Evolutionary conservation across 2,888 invertebrate species (phyloP), one percentile per base, ranked within the genome.

Genomic region (Caenorhabditis sp.): DNA sequence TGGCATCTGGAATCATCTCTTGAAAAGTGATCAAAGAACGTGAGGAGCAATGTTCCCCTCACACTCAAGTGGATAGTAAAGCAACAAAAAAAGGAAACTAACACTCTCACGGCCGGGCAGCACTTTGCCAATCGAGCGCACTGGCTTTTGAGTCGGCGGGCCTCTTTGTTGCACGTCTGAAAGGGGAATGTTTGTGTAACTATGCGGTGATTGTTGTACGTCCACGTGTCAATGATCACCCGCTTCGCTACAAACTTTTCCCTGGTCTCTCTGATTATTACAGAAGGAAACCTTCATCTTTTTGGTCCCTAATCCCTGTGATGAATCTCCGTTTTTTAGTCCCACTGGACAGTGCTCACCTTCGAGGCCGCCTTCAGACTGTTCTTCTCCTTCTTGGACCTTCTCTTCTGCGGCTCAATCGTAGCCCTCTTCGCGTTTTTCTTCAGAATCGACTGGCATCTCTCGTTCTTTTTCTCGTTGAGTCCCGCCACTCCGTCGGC

Each of bases 41-140:
- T 59, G 39, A 26, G 27, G 24, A n/a, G n/a, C n/a, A n/a, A n/a
- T n/a, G n/a, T n/a, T n/a, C n/a, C n/a, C n/a, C n/a, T n/a, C n/a
- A n/a, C n/a, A n/a, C n/a, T n/a, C 35, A 35, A 35, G 9, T 2
- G 9, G 9, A 7, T 3, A 3, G 35, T 7, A 13, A 35, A 13
- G 9, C 9, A 13, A 9, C 6, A 35, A 30, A 30, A 5, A 30
- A 30, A 39, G 35, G 20, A 39, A 22, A 73, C 81, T 50, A 65
- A 81, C 81, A 73, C 73, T 70, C 68, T 76, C 39, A 73, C 81
- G 13, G 73, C 76, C 30, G 76, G 71, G 35, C 81, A 81, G 48
- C 81, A 81, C 59, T 81, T 81, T 39, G 81, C 78, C 32, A 81
- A 59, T 62, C 78, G 75, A 32, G 78, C 66, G 41, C 81, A 81